Base-by-base conservation (phyloP, 2,888 invertebrate genomes). In the Melieria omissa region DNA sequence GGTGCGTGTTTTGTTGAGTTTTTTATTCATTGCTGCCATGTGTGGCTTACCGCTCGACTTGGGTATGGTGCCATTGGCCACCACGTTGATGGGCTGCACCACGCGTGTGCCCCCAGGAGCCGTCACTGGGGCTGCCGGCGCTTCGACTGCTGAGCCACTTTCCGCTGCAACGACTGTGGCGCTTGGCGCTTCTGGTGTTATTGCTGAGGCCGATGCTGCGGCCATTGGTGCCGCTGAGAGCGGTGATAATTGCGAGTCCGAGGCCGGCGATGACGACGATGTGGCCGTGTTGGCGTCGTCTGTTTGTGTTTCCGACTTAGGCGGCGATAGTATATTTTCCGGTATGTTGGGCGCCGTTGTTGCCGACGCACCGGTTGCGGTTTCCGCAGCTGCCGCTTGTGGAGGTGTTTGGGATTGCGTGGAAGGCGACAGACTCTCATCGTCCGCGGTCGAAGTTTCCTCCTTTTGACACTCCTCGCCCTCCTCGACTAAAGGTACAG, bases 11-110 rank as follows among this genome's bases (percentile, higher is more conserved):
- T 84, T 86, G 61, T 84, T 86, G 41, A 83, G 65, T 77, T 86
- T 87, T 72, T 85, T 86, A 70, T 81, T 86, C 72, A 85, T 81
- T 14, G 84, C 81, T 61, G 85, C 78, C 74, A 85, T 82, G 9
- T 84, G 77, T 4, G 87, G 86, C 71, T 87, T 87, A 29, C 86
- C 87, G 10, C 67, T 67, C 52, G 86, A 82, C 78, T 86, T 86
- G 73, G 87, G 86, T 80, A 86, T 82, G 44, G 80, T 81, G 71
- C 87, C 87, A 76, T 87, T 87, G 7, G 86, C 80, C 62, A 81
- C 74, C 45, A 81, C 78, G 60, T 79, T 81, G 54, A 79, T 80
- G 46, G 78, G 76, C 60, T 75, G 76, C 9, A 74, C 73, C 41
- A 77, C 73, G 55, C 70, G 74, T 70, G 71, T 73, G n/a, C 62